Base-by-base conservation (phyloP, 2,113 vertebrate genomes). In the Chrysemys picta region DNA sequence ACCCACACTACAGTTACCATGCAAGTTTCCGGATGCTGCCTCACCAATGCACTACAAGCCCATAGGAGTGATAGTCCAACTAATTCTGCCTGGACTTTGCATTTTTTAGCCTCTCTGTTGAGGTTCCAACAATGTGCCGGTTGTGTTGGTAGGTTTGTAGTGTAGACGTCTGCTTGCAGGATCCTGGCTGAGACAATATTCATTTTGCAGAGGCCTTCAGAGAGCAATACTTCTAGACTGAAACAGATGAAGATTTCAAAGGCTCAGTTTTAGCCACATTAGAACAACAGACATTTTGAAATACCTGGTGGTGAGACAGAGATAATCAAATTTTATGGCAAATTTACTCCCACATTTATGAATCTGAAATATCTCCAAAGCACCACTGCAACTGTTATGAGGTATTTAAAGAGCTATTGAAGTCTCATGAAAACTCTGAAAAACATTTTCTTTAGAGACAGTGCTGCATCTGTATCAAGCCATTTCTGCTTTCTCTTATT, bases 121-220 rank as follows among this genome's bases (percentile, higher is more conserved):
- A 12, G 11, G 3, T 50, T 84, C 31, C 53, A 49, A n/a, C 13
- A 6, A 62, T 50, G 4, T 47, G 29, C 78, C 22, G 10, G 13
- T 25, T 10, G 22, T n/a, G 38, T 17, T 47, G 53, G 11, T 27
- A 47, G 35, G 16, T 12, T 57, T 79, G 80, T 24, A 14, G 5
- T 35, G 50, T 35, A 19, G 78, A 25, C 0, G 0, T 59, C 10
- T 53, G 56, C 8, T 3, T 11, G 19, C 1, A 4, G 3, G 38
- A 78, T 52, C 29, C 35, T 1, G 3, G 5, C 5, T 79, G 49
- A 85, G 35, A 35, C 5, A 38, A 22, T 16, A 54, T 13, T 45
- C 80, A 69, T 62, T 47, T 22, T 72, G 62, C 50, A 50, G 19
- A 59, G n/a, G 50, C 19, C 84, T 95, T 24, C 56, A 21, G n/a